A percentile compares a stretch with the other conserved stretches of the same genome.
Evolutionary conservation across 2,113 vertebrate species (phyloP).

Genomic region (Phodopus roborovskii): DNA sequence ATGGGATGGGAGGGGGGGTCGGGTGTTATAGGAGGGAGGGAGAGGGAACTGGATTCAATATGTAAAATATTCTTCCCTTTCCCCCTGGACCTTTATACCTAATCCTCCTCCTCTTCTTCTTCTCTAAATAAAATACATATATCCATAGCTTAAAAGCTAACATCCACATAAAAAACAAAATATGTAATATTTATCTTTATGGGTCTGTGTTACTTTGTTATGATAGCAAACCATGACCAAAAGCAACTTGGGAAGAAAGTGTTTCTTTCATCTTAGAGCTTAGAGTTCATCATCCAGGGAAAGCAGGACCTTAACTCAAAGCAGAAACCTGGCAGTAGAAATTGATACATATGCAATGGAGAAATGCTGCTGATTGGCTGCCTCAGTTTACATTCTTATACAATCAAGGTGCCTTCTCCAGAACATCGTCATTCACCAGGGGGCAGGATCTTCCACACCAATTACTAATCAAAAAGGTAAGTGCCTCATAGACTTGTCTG

Average conservation of each 20-base stretch:
- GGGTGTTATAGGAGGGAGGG: too few relatives aligned
- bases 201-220: not conserved
- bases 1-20: too few relatives aligned
- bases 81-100: not conserved
- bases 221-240: not conserved
- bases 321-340: not conserved
- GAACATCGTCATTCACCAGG: not conserved
- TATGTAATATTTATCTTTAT: not conserved
- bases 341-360: not conserved
- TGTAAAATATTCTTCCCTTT: too few relatives aligned
- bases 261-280: not conserved
- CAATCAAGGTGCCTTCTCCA: not conserved
- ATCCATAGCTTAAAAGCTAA: not conserved
- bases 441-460: not conserved
- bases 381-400: not conserved
- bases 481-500: not conserved
- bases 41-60: too few relatives aligned
- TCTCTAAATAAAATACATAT: not conserved
- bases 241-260: not conserved
- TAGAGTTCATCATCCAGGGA: not conserved
- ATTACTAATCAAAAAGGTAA: not conserved
- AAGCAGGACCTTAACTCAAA: not conserved
- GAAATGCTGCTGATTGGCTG: not conserved
- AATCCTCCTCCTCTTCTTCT: not conserved
- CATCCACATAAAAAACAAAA: not conserved